A percentile compares a stretch with the other conserved stretches of the same genome.
phyloP scores from a whole-genome alignment of 1,140 invertebrate genomes.

The Choristoneura fumiferana region DNA sequence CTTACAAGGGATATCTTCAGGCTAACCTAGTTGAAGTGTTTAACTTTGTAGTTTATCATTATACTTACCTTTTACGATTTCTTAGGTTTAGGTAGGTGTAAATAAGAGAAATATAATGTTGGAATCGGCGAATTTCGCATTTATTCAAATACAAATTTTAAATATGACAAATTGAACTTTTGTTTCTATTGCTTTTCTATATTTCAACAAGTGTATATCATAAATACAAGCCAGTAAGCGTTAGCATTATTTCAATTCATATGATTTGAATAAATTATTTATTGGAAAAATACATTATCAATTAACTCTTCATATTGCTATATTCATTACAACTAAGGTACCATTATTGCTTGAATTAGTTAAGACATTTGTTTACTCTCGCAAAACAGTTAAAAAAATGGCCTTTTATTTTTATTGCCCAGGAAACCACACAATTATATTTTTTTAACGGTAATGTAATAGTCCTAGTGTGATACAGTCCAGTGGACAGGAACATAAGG shows the following conservation, averaged over 20 bases:
- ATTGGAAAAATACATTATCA: constrained; percentile 8
- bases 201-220: constrained; percentile 13
- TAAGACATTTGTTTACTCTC: not conserved
- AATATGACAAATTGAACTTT: constrained; percentile 10
- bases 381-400: no score
- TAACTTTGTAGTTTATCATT: no score
- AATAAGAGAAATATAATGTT: no score
- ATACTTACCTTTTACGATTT: no score
- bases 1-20: no score
- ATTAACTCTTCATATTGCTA: not conserved
- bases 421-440: no score
- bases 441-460: no score
- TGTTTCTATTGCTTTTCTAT: constrained; percentile 8
- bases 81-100: no score
- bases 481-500: no score
- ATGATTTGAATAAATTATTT: not conserved
- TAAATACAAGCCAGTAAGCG: constrained; percentile 2
- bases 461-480: no score
- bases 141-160: constrained; percentile 8
- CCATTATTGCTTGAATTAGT: not conserved
- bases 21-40: no score
- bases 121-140: not conserved
- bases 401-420: no score
- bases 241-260: not conserved
- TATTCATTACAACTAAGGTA: not conserved